Evolutionary conservation across 2,113 vertebrate genomes (phyloP), one percentile per base, ranked within the genome.

Genomic region (Boulengerochromis microlepis): DNA sequence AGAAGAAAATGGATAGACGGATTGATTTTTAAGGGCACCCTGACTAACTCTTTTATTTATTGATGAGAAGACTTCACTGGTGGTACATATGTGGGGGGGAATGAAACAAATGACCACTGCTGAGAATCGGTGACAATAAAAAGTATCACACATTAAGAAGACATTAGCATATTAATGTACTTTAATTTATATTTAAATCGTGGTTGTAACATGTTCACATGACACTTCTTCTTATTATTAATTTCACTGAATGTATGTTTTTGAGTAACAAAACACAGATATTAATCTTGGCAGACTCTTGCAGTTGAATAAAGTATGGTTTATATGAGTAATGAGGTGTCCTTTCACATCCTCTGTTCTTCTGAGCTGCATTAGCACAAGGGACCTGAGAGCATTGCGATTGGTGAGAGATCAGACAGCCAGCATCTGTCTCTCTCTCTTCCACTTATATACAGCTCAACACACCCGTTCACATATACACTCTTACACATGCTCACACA

Each of bases 301-400:
- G 61, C 26, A 89, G 80, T 22, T 86, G 87, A 85, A 89, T 82
- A 85, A 87, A 90, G 74, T 53, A 29, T 19, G 81, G 53, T 53
- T 91, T 80, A 87, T 90, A 76, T 94, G 93, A 94, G 69, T 93
- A 94, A 94, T 93, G 91, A 94, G 89, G 81, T 93, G 90, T 95
- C 93, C 85, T 93, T 87, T 89, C 86, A 84, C 86, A 93, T 93
- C 81, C 66, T 89, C 87, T 94, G 90, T 91, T 92, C 90, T 90
- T 90, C 64, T 74, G 92, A 86, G 90, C 84, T 87, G 85, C 81
- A 88, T 92, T 93, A 93, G 84, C 88, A 78, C 90, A 26, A 31
- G 84, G 88, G 92, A 92, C 87, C 90, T 82, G 66, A 76, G 81
- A 84, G 86, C 87, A 69, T 11, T 81, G 81, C 74, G 35, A 88